phyloP scores from a whole-genome alignment of 2,888 invertebrate genomes.

The Saturnia japonica region DNA sequence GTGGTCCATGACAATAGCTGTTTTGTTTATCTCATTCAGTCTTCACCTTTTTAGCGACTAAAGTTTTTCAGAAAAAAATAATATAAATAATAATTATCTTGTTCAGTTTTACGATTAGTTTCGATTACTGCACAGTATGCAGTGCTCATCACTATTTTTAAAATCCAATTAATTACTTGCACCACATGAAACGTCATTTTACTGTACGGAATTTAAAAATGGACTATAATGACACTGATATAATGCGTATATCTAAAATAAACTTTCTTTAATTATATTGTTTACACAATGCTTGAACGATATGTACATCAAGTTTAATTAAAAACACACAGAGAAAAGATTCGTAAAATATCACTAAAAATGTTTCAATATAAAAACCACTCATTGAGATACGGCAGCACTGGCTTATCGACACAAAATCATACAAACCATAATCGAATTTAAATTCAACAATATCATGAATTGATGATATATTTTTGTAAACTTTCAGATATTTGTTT shows the following conservation, averaged over 20 bases:
- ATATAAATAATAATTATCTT: no score
- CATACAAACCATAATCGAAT: constrained; percentile 8
- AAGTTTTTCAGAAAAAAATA: no score
- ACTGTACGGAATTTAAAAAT: no score
- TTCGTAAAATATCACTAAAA: constrained; percentile 1
- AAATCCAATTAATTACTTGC: no score
- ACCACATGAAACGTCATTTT: no score
- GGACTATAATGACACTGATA: no score
- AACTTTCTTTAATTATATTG: neutral
- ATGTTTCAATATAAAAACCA: neutral
- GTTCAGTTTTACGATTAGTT: no score
- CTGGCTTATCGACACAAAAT: constrained; percentile 6
- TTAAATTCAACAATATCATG: neutral
- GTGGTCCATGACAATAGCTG: no score
- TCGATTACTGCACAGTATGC: no score
- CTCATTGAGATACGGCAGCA: constrained; percentile 11
- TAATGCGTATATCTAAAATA: neutral
- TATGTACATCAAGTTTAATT: constrained; percentile 9
- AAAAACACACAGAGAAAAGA: neutral
- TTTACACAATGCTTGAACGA: constrained; percentile 10
- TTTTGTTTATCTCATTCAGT: no score
- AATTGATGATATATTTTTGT: neutral
- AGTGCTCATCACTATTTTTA: no score
- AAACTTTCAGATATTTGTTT: neutral
- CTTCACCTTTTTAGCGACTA: no score